Conservation (phyloP, 2,113 vertebrate genomes). For the Phocoena phocoena region DNA sequence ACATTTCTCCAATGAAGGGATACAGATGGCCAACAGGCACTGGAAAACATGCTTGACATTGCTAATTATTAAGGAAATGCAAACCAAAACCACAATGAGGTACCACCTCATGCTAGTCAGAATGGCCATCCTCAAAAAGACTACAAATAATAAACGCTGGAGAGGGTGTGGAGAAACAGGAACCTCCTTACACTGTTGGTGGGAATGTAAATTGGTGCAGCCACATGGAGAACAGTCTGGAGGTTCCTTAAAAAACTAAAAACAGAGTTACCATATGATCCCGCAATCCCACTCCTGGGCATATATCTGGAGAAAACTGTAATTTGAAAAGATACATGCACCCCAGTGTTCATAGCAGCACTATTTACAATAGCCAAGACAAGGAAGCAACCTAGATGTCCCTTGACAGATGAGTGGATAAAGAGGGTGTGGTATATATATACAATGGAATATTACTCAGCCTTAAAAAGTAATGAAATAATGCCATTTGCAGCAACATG, state of each 20-base stretch:
- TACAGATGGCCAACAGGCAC: background rate
- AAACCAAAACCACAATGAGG: background rate
- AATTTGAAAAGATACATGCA: background rate
- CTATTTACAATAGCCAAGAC: background rate
- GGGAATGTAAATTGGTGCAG: too few relatives aligned
- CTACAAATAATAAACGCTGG: background rate
- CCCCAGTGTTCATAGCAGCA: background rate
- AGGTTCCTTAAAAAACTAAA: too few relatives aligned
- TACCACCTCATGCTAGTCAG: background rate
- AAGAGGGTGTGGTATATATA: background rate
- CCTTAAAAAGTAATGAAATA: background rate
- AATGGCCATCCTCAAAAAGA: background rate
- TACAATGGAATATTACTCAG: background rate
- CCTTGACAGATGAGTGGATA: background rate
- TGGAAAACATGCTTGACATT: too few relatives aligned
- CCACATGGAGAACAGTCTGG: too few relatives aligned
- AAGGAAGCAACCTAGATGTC: background rate
- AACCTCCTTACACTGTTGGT: background rate
- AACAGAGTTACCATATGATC: too few relatives aligned
- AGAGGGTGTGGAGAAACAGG: background rate
- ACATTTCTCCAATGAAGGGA: background rate
- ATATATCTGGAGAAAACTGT: background rate
- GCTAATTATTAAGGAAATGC: background rate
- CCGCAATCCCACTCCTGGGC: background rate
- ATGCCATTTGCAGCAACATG: background rate